Base-by-base conservation (phyloP, 1,140 invertebrate genomes). In the Caenorhabditis tropicalis region DNA sequence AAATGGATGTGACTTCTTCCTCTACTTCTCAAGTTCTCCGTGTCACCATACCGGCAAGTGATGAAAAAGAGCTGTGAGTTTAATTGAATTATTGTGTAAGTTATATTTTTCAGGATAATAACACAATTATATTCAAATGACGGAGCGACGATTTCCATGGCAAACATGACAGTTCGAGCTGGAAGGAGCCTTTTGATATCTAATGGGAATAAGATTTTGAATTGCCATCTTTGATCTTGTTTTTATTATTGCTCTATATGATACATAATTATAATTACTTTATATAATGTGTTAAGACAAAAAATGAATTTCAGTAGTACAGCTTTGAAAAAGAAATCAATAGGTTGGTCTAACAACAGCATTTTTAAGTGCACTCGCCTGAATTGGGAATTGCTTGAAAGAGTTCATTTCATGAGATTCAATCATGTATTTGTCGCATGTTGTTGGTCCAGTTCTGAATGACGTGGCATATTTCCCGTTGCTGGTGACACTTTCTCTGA, bases 131-230 rank as follows among this genome's bases (percentile, higher is more conserved):
- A 74, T 21, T 74, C 65, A 3, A 74, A 74, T n/a, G 65, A 74
- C 15, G 65, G 65, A 24, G 65, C 65, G 2, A 74, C 65, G 0
- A 74, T 74, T 24, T 74, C 65, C 9, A 16, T 10, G 0, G 65
- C 65, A 43, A 74, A 74, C n/a, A n/a, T 74, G 21, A 74, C 65
- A n/a, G 65, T 74, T 2, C n/a, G 65, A 74, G 65, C 65, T 39
- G 65, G 65, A 74, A 74, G 65, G 9, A 74, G 65, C 43, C n/a
- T 74, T 6, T n/a, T 74, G 2, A 74, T 74, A 24, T 74, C 65
- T 0, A 31, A 74, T 46, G 65, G 65, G 10, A 21, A 9, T 21
- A 74, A 74, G 24, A 74, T 74, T 24, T n/a, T 74, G 6, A 74
- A 74, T 24, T 74, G 65, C n/a, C 65, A 74, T 74, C 24, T 74